Evolutionary conservation across 2,797 vertebrate species (phyloP).

Genomic region (Sylvia borin): DNA sequence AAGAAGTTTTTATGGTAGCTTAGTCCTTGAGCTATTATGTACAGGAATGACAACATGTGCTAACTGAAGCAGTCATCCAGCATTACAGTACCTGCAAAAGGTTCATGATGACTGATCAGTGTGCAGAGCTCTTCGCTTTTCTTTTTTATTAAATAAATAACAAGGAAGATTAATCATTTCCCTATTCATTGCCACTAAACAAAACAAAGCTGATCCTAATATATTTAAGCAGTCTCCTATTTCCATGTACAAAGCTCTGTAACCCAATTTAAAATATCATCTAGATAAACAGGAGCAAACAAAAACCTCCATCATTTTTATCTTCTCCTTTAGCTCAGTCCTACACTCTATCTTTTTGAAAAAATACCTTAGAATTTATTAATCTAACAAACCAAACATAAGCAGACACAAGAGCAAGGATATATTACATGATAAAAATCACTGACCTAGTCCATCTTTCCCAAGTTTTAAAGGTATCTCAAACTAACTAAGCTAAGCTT

Average conservation of each 20-base stretch:
- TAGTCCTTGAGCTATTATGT: neutral
- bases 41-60: neutral
- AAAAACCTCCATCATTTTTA: neutral
- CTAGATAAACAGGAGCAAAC: neutral
- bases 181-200: neutral
- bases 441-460: neutral
- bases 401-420: neutral
- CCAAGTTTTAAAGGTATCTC: neutral
- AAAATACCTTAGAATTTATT: neutral
- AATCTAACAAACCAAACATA: neutral
- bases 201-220: neutral
- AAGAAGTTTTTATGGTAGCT: neutral
- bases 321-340: neutral
- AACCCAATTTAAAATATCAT: neutral
- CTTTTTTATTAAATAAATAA: neutral
- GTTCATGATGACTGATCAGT: neutral
- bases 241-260: neutral
- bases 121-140: neutral
- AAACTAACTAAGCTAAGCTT: neutral
- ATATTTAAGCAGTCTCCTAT: neutral
- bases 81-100: neutral
- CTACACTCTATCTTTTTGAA: neutral
- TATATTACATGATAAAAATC: neutral
- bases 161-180: neutral
- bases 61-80: neutral